Percentiles rank a stretch among this genome's conserved stretches.
Conservation (phyloP, 1,140 invertebrate species). For the Lepidurus couesii region DNA sequence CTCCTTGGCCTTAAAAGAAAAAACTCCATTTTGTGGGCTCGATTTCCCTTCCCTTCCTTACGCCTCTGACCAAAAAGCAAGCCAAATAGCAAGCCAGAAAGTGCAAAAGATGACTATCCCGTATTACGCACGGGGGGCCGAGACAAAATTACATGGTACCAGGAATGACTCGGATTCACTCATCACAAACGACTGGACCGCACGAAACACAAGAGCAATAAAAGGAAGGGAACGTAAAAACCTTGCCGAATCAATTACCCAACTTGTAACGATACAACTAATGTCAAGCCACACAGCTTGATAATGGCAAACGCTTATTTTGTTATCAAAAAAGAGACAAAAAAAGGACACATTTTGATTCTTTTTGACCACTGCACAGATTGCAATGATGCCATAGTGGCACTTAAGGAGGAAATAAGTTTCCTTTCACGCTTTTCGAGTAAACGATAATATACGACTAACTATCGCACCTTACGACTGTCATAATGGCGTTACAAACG, state of each 20-base stretch:
- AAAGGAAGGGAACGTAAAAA: background rate
- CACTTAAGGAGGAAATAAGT: too few species aligned
- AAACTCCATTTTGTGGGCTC: too few species aligned
- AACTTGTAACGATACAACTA: constrained; percentile 1
- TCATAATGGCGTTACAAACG: too few species aligned
- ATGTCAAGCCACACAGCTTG: background rate
- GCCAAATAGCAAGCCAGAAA: background rate
- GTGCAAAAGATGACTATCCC: background rate
- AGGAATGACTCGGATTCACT: background rate
- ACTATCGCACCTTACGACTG: too few species aligned
- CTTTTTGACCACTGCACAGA: too few species aligned
- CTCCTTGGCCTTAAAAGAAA: constrained; percentile 2
- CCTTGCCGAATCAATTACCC: background rate
- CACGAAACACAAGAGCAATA: background rate
- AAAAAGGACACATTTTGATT: too few species aligned
- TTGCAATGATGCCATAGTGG: too few species aligned
- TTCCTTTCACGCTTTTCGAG: too few species aligned
- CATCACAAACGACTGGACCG: background rate
- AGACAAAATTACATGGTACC: background rate
- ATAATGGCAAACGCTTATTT: background rate
- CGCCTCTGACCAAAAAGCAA: background rate
- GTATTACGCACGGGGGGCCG: background rate
- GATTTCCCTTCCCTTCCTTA: too few species aligned
- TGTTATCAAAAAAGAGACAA: background rate
- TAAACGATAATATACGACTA: too few species aligned